phyloP scores from a whole-genome alignment of 1,140 invertebrate genomes.

The Ostrea denselamellosa region DNA sequence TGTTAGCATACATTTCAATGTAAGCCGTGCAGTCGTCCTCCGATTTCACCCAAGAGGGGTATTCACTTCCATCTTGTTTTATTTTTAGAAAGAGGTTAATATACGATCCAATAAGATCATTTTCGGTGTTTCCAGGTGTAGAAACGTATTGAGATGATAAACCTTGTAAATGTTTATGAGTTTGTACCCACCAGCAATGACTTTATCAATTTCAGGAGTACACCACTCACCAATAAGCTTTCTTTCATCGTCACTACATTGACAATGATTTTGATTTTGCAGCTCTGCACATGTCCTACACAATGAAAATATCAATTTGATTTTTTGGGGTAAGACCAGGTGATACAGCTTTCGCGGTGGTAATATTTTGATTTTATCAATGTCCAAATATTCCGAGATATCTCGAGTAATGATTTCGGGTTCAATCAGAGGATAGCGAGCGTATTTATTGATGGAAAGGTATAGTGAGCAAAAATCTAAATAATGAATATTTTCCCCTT shows the following conservation, averaged over 20 bases:
- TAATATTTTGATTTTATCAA: conserved; percentile 51
- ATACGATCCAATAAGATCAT: conserved; percentile 64
- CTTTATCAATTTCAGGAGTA: conserved; percentile 73
- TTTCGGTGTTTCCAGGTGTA: conserved; percentile 1
- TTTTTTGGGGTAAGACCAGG: conserved; percentile 50
- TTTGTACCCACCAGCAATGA: conserved; percentile 72
- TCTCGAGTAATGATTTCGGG: conserved; percentile 46
- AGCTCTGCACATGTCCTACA: conserved; percentile 54
- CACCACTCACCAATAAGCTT: conserved; percentile 76
- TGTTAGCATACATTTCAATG: conserved; percentile 68
- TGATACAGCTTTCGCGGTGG: conserved; percentile 49
- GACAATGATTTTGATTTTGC: conserved; percentile 34
- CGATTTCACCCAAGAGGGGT: conserved; percentile 50
- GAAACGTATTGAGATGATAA: conserved; percentile 64
- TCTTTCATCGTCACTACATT: conserved; percentile 60
- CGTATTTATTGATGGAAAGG: conserved; percentile 47
- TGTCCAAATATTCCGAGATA: conserved; percentile 50
- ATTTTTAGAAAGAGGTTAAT: conserved; percentile 62
- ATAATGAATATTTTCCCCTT: conserved; percentile 48
- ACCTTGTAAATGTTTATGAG: conserved; percentile 76
- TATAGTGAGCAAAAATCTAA: conserved; percentile 49
- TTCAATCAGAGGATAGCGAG: conserved; percentile 34
- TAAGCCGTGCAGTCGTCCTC: conserved; percentile 64
- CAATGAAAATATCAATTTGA: conserved; percentile 52
- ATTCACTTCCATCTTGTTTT: conserved; percentile 61